Base-by-base conservation (phyloP, 2,888 invertebrate species). In the Perizoma affinitatum region DNA sequence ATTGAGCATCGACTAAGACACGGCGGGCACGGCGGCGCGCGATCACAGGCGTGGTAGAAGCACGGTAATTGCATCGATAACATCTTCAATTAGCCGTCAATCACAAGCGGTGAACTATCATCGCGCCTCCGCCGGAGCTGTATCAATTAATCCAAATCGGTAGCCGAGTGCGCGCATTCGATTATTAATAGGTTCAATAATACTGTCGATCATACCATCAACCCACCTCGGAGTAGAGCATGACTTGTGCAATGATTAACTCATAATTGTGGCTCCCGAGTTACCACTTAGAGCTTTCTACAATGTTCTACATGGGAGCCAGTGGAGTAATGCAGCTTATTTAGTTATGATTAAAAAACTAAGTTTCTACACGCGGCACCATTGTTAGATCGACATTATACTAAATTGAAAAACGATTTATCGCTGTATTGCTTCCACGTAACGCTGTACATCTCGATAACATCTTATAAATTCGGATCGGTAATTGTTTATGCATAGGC, bases 71-170 rank as follows among this genome's bases (percentile, higher is more conserved):
- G 90, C 84, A 68, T 75, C 79, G 91, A 91, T 90, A 91, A 83
- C 86, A 90, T 90, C 90, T 88, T 79, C 82, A 84, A 87, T 87
- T 82, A 87, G 83, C 86, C 88, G 88, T 90, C 91, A 89, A 90
- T 91, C 91, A 86, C 82, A 78, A 69, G 70, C 75, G 73, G 78
- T 75, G 80, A 84, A 86, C 88, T 86, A 87, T 88, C 89, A 88
- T 86, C 86, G 81, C 72, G 73, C 72, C 74, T 78, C 74, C 68
- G 65, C 61, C 76, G 80, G 76, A 74, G 79, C 81, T 78, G 75
- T 86, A 90, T 90, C 90, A 91, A 91, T 92, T 91, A 90, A 86
- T 84, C 81, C 81, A 82, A 87, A 90, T 88, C 90, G 84, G 91
- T 90, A 90, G 90, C 89, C 71, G 82, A 76, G 78, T 69, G 75